These are phyloP conservation scores for Acropora yongei DNA, from an alignment of 64 coral and sea anemone species.

Conservation along the genomic window DNA sequence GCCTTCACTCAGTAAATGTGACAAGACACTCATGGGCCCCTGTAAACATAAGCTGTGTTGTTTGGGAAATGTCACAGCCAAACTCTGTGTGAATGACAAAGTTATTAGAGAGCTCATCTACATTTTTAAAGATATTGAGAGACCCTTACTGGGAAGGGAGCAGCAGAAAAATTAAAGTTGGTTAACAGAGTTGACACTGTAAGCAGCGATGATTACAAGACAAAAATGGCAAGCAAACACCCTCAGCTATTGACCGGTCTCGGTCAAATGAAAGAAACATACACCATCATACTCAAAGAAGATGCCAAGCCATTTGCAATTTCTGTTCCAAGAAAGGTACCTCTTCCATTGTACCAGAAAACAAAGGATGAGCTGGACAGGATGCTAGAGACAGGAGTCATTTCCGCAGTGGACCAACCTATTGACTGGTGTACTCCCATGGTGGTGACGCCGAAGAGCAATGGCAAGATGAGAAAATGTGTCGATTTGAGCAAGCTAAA, in stretches of 20 bases:
- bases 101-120: not conserved
- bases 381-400: not conserved
- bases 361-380: not conserved
- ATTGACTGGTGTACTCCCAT: conserved; percentile 41
- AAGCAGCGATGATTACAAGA: conserved; percentile 10
- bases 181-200: not conserved
- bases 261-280: conserved; percentile 44
- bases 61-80: not conserved
- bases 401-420: not conserved
- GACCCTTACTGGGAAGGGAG: not conserved
- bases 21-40: not conserved
- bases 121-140: not conserved
- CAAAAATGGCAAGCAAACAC: conserved; percentile 20
- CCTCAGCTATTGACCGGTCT: conserved; percentile 66
- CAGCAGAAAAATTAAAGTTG: not conserved
- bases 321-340: not conserved
- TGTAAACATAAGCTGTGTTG: not conserved
- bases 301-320: not conserved
- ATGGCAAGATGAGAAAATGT: conserved; percentile 15
- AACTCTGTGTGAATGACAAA: not conserved
- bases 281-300: conserved; percentile 50
- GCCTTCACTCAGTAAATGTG: too few species aligned
- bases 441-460: conserved; percentile 16
- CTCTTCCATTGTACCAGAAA: not conserved
- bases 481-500: conserved; percentile 24